phyloP scores from a whole-genome alignment of 2,888 invertebrate species.

The Hypolimnas misippus region DNA sequence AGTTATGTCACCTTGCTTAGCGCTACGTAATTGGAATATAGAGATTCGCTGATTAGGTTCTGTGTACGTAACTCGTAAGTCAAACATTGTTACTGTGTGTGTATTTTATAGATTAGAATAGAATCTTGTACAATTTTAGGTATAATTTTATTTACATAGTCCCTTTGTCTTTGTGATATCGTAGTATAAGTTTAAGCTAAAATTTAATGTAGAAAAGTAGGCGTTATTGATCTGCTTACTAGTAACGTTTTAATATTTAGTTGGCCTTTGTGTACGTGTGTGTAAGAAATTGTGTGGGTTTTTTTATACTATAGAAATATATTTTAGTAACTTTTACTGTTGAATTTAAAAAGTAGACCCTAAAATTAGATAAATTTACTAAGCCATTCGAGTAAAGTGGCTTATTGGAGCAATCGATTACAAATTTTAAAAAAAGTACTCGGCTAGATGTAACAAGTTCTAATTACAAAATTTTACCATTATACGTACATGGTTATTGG shows the following conservation, averaged over 20 bases:
- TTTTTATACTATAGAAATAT: too few relatives aligned
- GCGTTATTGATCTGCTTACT: constrained; percentile 1
- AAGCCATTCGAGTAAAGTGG: too few relatives aligned
- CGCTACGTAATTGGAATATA: constrained; percentile 10
- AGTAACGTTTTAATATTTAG: constrained; percentile 1
- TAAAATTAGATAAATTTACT: too few relatives aligned
- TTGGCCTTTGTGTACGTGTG: not conserved
- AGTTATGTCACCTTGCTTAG: constrained; percentile 26
- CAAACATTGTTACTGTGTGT: not conserved
- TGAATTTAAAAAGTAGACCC: too few relatives aligned
- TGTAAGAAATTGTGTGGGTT: not conserved
- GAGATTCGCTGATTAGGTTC: constrained; percentile 9
- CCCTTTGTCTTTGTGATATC: constrained; percentile 3
- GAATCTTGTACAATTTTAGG: not conserved
- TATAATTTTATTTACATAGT: constrained; percentile 5
- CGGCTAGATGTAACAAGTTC: too few relatives aligned
- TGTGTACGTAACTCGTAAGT: constrained; percentile 6
- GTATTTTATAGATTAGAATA: constrained; percentile 7
- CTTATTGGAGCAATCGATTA: too few relatives aligned
- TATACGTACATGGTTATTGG: too few relatives aligned
- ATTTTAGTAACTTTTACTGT: too few relatives aligned
- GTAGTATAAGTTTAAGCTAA: not conserved
- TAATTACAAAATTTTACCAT: too few relatives aligned
- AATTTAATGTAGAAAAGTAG: constrained; percentile 3
- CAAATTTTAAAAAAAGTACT: too few relatives aligned